Base-by-base conservation (phyloP, 2,797 vertebrate genomes). In the Austrolebias charrua region DNA sequence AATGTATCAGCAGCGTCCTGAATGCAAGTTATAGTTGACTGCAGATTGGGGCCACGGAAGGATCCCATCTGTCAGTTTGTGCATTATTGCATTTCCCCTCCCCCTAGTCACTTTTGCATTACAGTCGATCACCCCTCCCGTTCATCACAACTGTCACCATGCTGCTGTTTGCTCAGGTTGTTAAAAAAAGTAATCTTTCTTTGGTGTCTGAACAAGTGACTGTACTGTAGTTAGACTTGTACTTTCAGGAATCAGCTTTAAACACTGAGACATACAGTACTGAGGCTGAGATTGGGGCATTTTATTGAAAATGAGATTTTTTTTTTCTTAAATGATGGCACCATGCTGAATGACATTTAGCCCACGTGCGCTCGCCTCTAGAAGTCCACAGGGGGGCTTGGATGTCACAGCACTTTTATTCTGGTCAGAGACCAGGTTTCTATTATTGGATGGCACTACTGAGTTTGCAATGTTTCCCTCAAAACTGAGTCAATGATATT, bases 271-370 rank as follows among this genome's bases (percentile, higher is more conserved):
- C 15, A 29, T 35, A 69, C n/a, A n/a, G n/a, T n/a, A n/a, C 56
- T 11, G 14, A 60, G 20, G 24, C 35, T 19, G 35, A 59, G 50
- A 49, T 59, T 69, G 12, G 51, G 47, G 52, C 24, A 63, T 79
- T 77, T 62, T 63, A 47, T 18, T 52, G 33, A 58, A 69, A 81
- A 71, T 66, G 46, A 53, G 69, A 76, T 84, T 75, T 20, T 75
- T 63, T 71, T 48, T 75, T 63, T 71, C 71, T 59, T 69, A 79
- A 79, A 81, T 66, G 80, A 80, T 53, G 51, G 73, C 28, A 78
- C 63, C 84, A 76, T 33, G 82, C 81, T 57, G 81, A 80, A 83
- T 83, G 85, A 88, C 86, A 89, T 90, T 89, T 88, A 80, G 80
- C 66, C 65, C 57, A 68, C 60, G 56, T 76, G 72, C 53, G 50